phyloP scores from a whole-genome alignment of 2,797 vertebrate species.

The Oreonectes daqikongensis region DNA sequence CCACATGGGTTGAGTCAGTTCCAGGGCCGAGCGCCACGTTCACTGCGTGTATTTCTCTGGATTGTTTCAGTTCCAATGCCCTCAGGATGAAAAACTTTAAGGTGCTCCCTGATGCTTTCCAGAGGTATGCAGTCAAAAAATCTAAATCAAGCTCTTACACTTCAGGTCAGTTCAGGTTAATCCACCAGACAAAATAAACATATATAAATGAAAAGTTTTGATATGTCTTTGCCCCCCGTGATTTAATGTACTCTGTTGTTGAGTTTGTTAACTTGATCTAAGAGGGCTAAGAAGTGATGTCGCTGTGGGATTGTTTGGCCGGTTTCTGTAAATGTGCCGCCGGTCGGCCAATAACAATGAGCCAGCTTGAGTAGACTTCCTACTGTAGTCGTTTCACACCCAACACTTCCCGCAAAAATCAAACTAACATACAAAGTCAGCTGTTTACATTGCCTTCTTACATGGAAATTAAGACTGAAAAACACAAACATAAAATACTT shows the following conservation, averaged over 20 bases:
- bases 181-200: neutral
- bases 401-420: conserved; percentile 32
- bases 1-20: conserved; percentile 34
- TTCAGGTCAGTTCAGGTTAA: conserved; percentile 1
- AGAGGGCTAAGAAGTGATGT: neutral
- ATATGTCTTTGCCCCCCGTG: neutral
- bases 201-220: neutral
- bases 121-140: neutral
- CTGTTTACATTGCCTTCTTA: neutral
- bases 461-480: neutral
- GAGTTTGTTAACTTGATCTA: conserved; percentile 25
- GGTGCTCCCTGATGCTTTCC: conserved; percentile 12
- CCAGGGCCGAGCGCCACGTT: conserved; percentile 28
- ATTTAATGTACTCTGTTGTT: conserved; percentile 10
- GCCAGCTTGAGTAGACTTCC: conserved; percentile 44
- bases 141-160: neutral
- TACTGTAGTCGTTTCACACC: conserved; percentile 55
- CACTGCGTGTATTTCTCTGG: conserved; percentile 21
- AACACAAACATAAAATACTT: conserved; percentile 5
- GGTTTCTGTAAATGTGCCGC: conserved; percentile 26
- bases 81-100: conserved; percentile 2
- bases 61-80: conserved; percentile 6
- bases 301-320: conserved; percentile 6
- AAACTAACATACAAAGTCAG: neutral
- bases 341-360: conserved; percentile 36